phyloP scores from a whole-genome alignment of 2,797 vertebrate species.

The Peromyscus aztecus region DNA sequence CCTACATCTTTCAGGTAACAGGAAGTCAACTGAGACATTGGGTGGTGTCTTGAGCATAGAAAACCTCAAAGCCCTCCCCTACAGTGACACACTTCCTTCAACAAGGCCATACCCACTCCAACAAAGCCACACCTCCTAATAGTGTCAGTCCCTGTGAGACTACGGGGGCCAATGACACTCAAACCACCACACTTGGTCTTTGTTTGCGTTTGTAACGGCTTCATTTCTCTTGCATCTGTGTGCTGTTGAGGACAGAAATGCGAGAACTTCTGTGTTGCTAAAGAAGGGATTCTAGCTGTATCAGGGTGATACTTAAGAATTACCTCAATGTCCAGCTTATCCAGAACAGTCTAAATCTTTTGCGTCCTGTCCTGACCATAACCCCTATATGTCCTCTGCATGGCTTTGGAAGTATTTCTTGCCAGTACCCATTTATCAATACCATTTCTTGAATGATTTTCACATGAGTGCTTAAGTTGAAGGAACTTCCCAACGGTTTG shows the following conservation, averaged over 20 bases:
- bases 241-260: not conserved
- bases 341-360: not conserved
- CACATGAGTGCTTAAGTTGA: slow-evolving; percentile 1
- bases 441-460: slow-evolving; percentile 15
- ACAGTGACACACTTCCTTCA: not conserved
- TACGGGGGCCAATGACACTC: not conserved
- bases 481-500: slow-evolving; percentile 9
- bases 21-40: not conserved
- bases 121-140: not conserved
- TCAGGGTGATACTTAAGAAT: not conserved
- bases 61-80: not conserved
- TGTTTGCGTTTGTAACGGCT: not conserved
- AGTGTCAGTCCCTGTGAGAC: not conserved
- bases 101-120: not conserved
- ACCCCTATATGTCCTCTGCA: not conserved
- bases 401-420: not conserved
- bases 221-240: not conserved
- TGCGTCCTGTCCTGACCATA: not conserved
- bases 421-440: not conserved
- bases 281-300: not conserved
- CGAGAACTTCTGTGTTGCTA: not conserved
- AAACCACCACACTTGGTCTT: not conserved
- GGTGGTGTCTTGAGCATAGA: not conserved
- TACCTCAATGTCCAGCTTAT: not conserved
- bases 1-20: not conserved